phyloP scores from a whole-genome alignment of 2,888 invertebrate species.

The Scaptomyza cyrtandrae region DNA sequence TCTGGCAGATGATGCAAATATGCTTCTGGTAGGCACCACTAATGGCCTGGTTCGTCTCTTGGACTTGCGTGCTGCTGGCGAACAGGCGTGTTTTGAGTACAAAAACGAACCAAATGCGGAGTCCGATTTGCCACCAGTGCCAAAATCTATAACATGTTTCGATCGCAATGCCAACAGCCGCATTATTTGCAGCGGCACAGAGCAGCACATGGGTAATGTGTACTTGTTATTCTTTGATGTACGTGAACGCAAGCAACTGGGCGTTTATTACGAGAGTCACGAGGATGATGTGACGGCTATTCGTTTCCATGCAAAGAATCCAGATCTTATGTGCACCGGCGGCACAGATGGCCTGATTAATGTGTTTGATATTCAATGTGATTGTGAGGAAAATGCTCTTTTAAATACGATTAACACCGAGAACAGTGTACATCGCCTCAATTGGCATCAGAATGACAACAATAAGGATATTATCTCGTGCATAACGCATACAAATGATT shows the following conservation, averaged over 20 bases:
- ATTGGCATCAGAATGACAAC: slow-evolving; percentile 85
- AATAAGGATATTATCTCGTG: slow-evolving; percentile 87
- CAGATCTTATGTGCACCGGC: slow-evolving; percentile 89
- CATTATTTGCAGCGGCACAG: slow-evolving; percentile 91
- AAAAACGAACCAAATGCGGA: slow-evolving; percentile 60
- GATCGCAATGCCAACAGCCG: slow-evolving; percentile 90
- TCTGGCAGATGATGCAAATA: slow-evolving; percentile 72
- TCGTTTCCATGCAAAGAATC: slow-evolving; percentile 89
- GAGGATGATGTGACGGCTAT: slow-evolving; percentile 91
- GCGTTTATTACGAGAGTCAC: slow-evolving; percentile 94
- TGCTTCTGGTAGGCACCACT: slow-evolving; percentile 76
- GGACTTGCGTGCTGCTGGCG: slow-evolving; percentile 85
- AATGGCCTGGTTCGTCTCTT: slow-evolving; percentile 77
- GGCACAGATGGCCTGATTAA: slow-evolving; percentile 94
- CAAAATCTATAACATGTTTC: slow-evolving; percentile 88
- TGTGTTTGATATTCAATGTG: slow-evolving; percentile 90
- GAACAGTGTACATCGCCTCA: slow-evolving; percentile 89
- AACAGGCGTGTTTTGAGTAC: slow-evolving; percentile 80
- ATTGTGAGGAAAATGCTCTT: slow-evolving; percentile 92
- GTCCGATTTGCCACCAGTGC: slow-evolving; percentile 53
- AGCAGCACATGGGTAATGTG: slow-evolving; percentile 88
- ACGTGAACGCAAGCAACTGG: slow-evolving; percentile 87
- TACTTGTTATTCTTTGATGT: slow-evolving; percentile 93
- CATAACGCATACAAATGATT: slow-evolving; percentile 89
- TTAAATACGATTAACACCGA: slow-evolving; percentile 91